Conservation (phyloP, 1,140 invertebrate genomes). For the Aculops lycopersici region DNA sequence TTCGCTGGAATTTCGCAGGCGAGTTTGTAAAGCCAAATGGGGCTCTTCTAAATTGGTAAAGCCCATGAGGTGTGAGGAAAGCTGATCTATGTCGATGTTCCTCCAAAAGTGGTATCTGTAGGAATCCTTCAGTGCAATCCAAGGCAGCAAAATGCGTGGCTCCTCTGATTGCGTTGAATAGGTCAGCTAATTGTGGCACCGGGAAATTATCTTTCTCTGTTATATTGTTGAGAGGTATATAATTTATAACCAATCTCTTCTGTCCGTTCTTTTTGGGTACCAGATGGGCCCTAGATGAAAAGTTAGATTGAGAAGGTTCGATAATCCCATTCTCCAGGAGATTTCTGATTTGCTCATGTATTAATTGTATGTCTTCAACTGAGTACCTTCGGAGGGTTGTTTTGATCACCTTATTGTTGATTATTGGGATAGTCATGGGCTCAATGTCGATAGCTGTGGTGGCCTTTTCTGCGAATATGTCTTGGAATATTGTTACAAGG, state of each 20-base stretch:
- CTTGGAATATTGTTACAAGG: too few relatives aligned
- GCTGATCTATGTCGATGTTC: slow-evolving; percentile 10
- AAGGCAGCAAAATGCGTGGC: slow-evolving; percentile 16
- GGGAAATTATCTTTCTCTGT: slow-evolving; percentile 21
- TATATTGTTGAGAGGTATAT: slow-evolving; percentile 16
- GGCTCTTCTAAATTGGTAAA: neutral
- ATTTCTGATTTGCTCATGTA: neutral
- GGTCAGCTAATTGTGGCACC: slow-evolving; percentile 18
- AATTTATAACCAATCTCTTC: slow-evolving; percentile 15
- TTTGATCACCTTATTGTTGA: too few relatives aligned
- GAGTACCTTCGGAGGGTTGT: too few relatives aligned
- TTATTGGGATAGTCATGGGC: too few relatives aligned
- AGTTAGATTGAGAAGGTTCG: neutral
- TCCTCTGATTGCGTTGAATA: slow-evolving; percentile 14
- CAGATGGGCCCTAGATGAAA: neutral
- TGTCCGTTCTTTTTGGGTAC: neutral
- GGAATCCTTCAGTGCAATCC: slow-evolving; percentile 19
- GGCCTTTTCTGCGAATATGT: too few relatives aligned
- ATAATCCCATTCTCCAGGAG: neutral
- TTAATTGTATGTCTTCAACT: too few relatives aligned
- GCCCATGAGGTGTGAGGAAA: slow-evolving; percentile 1
- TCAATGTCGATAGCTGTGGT: too few relatives aligned
- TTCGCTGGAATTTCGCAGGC: neutral
- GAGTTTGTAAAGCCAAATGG: neutral
- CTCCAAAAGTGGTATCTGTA: slow-evolving; percentile 16